Conservation (phyloP, 2,113 vertebrate genomes). For the Columba janthina region DNA sequence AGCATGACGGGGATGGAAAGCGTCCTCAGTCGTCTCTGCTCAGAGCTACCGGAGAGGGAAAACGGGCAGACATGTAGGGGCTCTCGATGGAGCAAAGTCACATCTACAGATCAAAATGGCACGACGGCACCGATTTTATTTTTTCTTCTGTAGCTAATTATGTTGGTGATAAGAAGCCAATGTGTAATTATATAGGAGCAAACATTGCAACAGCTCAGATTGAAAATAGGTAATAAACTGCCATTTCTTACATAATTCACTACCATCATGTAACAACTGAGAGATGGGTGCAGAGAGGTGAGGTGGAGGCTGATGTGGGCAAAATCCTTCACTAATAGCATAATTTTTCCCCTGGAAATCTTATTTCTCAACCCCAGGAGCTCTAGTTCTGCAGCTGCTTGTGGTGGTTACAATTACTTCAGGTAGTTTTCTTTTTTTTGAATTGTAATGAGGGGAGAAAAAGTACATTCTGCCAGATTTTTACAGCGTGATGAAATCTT, state of each 20-base stretch:
- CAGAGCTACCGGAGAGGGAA: neutral
- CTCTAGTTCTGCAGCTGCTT: neutral
- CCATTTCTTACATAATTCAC: neutral
- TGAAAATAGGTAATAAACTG: constrained; percentile 4
- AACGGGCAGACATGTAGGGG: fast-evolving
- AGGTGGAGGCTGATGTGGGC: neutral
- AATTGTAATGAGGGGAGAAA: neutral
- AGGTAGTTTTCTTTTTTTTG: neutral
- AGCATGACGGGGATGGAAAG: neutral
- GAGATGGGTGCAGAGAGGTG: neutral
- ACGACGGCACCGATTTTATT: neutral
- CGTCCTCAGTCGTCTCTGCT: neutral
- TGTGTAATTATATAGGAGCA: constrained; percentile 40
- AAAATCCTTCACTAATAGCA: neutral
- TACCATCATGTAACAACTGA: neutral
- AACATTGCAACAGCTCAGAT: constrained; percentile 27
- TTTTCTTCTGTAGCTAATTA: neutral
- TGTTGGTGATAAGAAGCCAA: neutral
- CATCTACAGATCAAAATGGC: neutral
- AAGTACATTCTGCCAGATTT: neutral
- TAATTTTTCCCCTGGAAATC: neutral
- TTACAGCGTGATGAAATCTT: neutral
- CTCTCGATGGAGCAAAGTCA: neutral
- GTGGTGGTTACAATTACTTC: neutral
- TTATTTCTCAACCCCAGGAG: neutral